Base-by-base conservation (phyloP, 1,140 invertebrate species). In the Calycopis cecrops region DNA sequence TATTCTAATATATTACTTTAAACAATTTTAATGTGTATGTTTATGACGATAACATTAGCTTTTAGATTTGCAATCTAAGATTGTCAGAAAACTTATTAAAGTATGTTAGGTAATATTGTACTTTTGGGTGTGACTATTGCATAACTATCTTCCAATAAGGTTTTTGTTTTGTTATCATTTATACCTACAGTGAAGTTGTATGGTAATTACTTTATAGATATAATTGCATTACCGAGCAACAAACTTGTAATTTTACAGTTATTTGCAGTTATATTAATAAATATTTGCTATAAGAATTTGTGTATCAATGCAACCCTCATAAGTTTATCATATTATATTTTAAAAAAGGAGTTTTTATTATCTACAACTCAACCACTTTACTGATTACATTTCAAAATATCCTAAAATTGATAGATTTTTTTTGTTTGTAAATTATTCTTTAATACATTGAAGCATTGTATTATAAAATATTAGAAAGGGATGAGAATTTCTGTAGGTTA, bases 1-100 rank as follows among this genome's bases (percentile, higher is more conserved):
- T 57, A 60, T 56, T 42, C 17, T 60, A 60, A 60, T 55, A 55
- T 60, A 60, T 59, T 48, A 42, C 48, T 44, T 52, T 40, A 48
- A 60, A 37, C 48, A 48, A 44, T 16, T 4, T 16, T 16, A 44
- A 7, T 44, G 12, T 9, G 40, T 18, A 44, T 44, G 40, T 16
- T 44, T 44, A 40, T 40, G 40, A 44, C 40, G 21, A 44, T 52
- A 60, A 53, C 42, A 8, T 12, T 52, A 55, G 48, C 52, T 58
- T 40, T 2, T 53, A 52, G 40, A 44, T 16, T 44, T 16, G 12
- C 40, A 44, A 17, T 44, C 9, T 44, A 44, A 44, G 40, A 44
- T 44, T 17, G 16, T 28, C 21, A 28, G 21, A 28, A 28, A 28
- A 28, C 21, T 28, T 28, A 6, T 17, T 9, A 16, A 44, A 44